Evolutionary conservation across 2,888 invertebrate genomes (phyloP).

Genomic region (Incurvaria masculella): DNA sequence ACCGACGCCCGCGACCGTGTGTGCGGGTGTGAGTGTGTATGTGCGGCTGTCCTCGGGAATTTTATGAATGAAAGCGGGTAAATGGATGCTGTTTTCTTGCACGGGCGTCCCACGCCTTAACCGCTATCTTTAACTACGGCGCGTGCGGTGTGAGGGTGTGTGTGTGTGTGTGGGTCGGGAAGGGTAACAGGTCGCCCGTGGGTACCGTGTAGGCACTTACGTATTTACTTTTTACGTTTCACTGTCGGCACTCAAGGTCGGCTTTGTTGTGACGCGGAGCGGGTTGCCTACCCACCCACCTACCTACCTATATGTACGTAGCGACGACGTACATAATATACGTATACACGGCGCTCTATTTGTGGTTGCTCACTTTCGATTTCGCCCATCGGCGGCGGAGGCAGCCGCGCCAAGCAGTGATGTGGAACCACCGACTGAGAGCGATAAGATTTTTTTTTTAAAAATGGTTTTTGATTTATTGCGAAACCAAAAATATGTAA

Average conservation of each 20-base stretch:
- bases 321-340: no score
- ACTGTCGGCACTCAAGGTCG: not conserved
- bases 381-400: no score
- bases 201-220: not conserved
- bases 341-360: no score
- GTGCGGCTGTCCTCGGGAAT: not conserved
- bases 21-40: not conserved
- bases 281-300: not conserved
- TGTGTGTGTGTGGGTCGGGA: not conserved
- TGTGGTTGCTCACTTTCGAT: no score
- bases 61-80: not conserved
- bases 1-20: not conserved
- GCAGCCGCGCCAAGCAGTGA: no score
- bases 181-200: not conserved
- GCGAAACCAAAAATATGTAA: no score
- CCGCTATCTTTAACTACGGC: not conserved
- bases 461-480: no score
- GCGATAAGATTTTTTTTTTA: no score
- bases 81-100: not conserved
- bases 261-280: not conserved
- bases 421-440: no score
- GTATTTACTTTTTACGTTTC: not conserved
- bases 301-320: no score
- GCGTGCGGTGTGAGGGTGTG: not conserved
- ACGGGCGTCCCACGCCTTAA: not conserved